Evolutionary conservation across 2,113 vertebrate species (phyloP).

Genomic region (Ahaetulla prasina): DNA sequence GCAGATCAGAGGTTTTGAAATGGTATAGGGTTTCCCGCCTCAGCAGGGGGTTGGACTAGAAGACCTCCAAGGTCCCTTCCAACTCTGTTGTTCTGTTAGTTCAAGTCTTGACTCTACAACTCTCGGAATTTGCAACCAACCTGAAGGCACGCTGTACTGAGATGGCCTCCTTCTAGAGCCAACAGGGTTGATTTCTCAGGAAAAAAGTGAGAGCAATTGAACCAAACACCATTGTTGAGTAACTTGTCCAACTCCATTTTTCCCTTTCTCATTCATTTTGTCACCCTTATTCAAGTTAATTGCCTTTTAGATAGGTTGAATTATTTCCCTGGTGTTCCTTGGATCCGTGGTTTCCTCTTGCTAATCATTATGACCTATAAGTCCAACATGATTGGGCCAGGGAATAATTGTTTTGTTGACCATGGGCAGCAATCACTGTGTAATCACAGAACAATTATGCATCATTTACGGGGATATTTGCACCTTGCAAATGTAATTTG

Average conservation of each 20-base stretch:
- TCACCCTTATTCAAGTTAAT: slow-evolving; percentile 12
- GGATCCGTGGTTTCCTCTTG: slow-evolving; percentile 37
- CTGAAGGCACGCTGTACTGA: not conserved
- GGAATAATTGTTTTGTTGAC: slow-evolving; percentile 63
- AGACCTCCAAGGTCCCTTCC: not conserved
- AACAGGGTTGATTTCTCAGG: not conserved
- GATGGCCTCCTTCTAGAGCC: not conserved
- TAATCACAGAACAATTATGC: slow-evolving; percentile 62
- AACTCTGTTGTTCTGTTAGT: not conserved
- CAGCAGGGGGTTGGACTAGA: not conserved
- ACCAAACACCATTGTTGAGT: not conserved
- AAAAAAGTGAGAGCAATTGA: not conserved
- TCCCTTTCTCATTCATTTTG: not conserved
- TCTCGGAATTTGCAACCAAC: not conserved
- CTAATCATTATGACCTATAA: slow-evolving; percentile 52
- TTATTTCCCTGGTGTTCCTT: slow-evolving; percentile 32
- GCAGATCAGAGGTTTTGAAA: no score
- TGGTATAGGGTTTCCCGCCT: no score
- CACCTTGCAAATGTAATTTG: slow-evolving; percentile 51
- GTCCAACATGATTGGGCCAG: slow-evolving; percentile 42
- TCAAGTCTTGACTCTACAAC: not conserved
- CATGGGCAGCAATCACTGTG: slow-evolving; percentile 54
- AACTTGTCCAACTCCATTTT: not conserved
- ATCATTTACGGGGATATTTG: slow-evolving; percentile 60
- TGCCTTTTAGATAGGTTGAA: slow-evolving; percentile 31